These are phyloP conservation scores for Premnoplex brunnescens DNA, from an alignment of 2,797 vertebrate species.

Conservation along the genomic window DNA sequence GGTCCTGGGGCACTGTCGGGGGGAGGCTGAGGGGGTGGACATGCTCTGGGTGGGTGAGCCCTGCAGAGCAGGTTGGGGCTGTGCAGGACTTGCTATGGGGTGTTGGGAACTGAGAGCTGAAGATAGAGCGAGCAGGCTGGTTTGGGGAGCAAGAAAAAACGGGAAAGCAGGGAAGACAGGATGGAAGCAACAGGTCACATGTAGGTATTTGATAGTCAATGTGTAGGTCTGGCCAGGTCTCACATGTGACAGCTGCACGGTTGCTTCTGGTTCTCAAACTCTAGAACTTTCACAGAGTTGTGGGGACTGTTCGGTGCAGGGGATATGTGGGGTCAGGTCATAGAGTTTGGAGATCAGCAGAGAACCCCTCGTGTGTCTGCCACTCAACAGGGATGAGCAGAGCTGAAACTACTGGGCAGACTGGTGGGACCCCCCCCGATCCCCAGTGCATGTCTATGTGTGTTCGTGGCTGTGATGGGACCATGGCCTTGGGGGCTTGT, in stretches of 20 bases:
- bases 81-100: neutral
- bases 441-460: neutral
- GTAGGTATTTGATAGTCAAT: too few relatives aligned
- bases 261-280: neutral
- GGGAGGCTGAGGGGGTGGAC: neutral
- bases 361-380: neutral
- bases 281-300: fast-evolving
- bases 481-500: fast-evolving
- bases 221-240: neutral
- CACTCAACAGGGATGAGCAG: neutral
- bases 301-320: neutral
- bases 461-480: neutral
- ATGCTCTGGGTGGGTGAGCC: neutral
- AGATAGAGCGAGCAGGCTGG: neutral
- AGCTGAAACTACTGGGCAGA: neutral
- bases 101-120: neutral
- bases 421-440: neutral
- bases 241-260: neutral
- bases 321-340: neutral
- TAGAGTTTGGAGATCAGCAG: fast-evolving
- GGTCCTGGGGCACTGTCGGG: fast-evolving
- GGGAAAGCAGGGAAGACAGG: neutral
- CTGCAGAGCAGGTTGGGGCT: neutral
- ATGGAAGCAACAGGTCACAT: neutral
- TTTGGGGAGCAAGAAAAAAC: neutral